Evolutionary conservation across 37 sponge, comb jelly and placozoan species (phyloP).

Genomic region (Theonella swinhoei): DNA sequence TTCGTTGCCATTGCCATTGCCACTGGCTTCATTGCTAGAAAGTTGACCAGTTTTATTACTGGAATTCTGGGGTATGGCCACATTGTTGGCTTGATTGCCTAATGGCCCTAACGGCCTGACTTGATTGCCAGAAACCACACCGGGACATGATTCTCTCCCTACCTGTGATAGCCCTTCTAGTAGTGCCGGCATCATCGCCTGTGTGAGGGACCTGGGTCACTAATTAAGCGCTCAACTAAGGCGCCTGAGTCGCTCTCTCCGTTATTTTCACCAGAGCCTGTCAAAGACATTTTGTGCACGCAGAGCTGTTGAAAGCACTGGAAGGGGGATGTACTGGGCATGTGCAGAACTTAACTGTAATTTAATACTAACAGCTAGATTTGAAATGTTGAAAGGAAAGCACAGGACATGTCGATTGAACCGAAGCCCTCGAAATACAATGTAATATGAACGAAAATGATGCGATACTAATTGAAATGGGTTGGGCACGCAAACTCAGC

Average conservation of each 20-base stretch:
- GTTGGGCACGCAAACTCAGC: too few species aligned
- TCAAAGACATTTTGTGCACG: neutral
- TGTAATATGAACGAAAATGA: too few species aligned
- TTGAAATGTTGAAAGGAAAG: conserved; percentile 27
- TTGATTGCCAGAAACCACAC: neutral
- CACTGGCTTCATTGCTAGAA: too few species aligned
- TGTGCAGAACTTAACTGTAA: neutral
- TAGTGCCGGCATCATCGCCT: neutral
- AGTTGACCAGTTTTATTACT: too few species aligned
- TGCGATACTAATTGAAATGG: too few species aligned
- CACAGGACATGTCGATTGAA: too few species aligned
- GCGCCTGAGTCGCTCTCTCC: too few species aligned
- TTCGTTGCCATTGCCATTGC: too few species aligned
- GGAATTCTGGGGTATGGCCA: too few species aligned
- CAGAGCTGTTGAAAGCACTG: neutral
- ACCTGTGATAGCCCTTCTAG: neutral
- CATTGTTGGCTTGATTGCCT: neutral
- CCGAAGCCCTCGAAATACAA: too few species aligned
- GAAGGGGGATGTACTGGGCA: neutral
- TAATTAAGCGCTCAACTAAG: too few species aligned
- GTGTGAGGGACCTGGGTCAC: neutral
- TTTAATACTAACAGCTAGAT: conserved; percentile 8
- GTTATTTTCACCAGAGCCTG: neutral
- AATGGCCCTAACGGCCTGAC: neutral
- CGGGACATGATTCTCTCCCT: neutral